These are phyloP conservation scores for Cryptophagus acutangulus DNA, from an alignment of 2,888 invertebrate species.

Conservation along the genomic window DNA sequence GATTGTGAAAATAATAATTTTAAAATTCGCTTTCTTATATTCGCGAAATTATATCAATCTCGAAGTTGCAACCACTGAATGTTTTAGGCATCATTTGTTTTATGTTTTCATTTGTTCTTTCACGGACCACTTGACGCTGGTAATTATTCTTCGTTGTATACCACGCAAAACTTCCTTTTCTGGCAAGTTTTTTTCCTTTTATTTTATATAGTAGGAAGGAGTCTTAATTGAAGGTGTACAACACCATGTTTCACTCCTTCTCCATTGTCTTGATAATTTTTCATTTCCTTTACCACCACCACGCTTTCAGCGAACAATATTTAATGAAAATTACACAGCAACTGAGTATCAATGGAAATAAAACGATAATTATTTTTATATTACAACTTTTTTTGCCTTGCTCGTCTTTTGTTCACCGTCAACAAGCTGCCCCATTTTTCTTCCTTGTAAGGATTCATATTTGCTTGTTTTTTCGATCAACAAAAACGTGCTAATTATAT, in stretches of 20 bases:
- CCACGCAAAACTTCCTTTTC: slow-evolving; percentile 24
- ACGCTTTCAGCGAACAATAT: no score
- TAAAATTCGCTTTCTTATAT: slow-evolving; percentile 31
- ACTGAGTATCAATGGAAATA: no score
- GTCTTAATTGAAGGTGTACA: slow-evolving; percentile 45
- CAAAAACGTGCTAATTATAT: no score
- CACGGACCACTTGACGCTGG: slow-evolving; percentile 45
- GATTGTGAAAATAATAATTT: slow-evolving; percentile 40
- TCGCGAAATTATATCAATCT: slow-evolving; percentile 37
- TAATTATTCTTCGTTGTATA: slow-evolving; percentile 44
- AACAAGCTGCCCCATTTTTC: no score
- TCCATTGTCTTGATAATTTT: slow-evolving; percentile 46
- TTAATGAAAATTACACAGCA: no score
- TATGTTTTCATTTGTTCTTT: slow-evolving; percentile 48
- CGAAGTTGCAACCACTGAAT: slow-evolving; percentile 38
- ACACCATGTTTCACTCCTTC: slow-evolving; percentile 44
- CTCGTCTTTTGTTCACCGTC: no score
- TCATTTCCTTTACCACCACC: no score
- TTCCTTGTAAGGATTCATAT: no score
- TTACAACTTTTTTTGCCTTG: no score
- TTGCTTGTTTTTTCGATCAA: no score
- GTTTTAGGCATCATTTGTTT: slow-evolving; percentile 46
- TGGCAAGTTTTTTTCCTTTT: slow-evolving; percentile 30
- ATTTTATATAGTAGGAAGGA: slow-evolving; percentile 22
- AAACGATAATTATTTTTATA: no score